Base-by-base conservation (phyloP, 2,888 invertebrate genomes). In the Dendrolimus pini region DNA sequence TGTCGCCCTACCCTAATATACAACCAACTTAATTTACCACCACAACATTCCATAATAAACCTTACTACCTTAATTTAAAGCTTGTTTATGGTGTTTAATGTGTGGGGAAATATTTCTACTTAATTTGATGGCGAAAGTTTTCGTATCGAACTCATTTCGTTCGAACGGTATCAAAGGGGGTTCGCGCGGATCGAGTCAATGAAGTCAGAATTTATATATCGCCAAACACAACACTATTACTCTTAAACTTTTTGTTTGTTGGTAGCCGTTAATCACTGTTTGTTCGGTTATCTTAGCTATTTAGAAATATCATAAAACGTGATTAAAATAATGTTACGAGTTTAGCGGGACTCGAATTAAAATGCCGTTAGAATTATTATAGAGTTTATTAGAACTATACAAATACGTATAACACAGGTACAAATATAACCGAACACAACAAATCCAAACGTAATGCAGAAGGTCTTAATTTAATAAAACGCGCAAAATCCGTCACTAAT, bases 61-160 rank as follows among this genome's bases (percentile, higher is more conserved):
- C 68, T 67, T 82, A 76, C 41, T 0, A 0, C 56, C 0, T 56
- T 0, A 47, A 0, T 7, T 58, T 73, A 71, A 65, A 58, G 54
- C 1, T 55, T 1, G 12, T 54, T 9, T 9, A 8, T 7, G 8
- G 10, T 7, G 18, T 41, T 55, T 18, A 12, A 41, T 12, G 9
- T 10, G 41, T 57, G 55, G 41, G 41, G 56, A 58, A 61, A 70
- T 62, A 71, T 81, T 84, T 83, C 82, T 79, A 83, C 77, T 83
- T 88, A 87, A 88, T 87, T 88, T 89, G 84, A 88, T 86, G 81
- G 80, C 74, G 75, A 83, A 88, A 85, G 75, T 89, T 84, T 81
- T 70, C 72, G 77, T 85, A 87, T 85, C 80, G 71, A 75, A 77
- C 75, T 85, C 85, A 85, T 88, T 89, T 85, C 76, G 69, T 67